These are phyloP conservation scores for Clinocottus analis DNA, from an alignment of 2,113 vertebrate species.

Conservation along the genomic window DNA sequence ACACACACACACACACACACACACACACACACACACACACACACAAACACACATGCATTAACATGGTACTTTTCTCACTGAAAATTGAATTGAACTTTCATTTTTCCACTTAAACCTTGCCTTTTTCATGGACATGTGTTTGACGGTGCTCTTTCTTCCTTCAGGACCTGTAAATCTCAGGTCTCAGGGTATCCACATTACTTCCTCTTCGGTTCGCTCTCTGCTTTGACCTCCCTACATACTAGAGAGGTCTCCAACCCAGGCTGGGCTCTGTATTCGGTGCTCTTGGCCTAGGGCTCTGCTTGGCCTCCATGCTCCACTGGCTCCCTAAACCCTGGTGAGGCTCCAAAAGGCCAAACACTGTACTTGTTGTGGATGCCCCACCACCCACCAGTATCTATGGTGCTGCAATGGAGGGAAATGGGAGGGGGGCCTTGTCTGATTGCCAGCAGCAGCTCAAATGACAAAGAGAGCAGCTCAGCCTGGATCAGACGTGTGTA, in stretches of 20 bases:
- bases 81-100: slow-evolving; percentile 34
- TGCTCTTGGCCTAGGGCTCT: slow-evolving; percentile 77
- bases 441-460: slow-evolving; percentile 81
- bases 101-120: slow-evolving; percentile 32
- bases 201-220: slow-evolving; percentile 67
- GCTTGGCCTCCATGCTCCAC: slow-evolving; percentile 77
- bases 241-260: slow-evolving; percentile 68
- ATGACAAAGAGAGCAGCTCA: slow-evolving; percentile 81
- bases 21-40: too few relatives aligned
- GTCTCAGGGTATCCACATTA: slow-evolving; percentile 64
- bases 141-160: slow-evolving; percentile 64
- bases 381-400: slow-evolving; percentile 73
- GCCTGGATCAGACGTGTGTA: slow-evolving; percentile 77
- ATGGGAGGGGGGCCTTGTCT: slow-evolving; percentile 55
- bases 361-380: slow-evolving; percentile 73
- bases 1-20: not conserved
- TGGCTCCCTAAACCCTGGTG: slow-evolving; percentile 73
- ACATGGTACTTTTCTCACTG: slow-evolving; percentile 21
- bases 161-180: slow-evolving; percentile 68
- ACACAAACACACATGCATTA: slow-evolving; percentile 6
- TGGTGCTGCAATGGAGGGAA: slow-evolving; percentile 40
- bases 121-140: slow-evolving; percentile 43
- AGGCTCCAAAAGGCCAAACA: slow-evolving; percentile 77
- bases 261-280: slow-evolving; percentile 62
- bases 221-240: slow-evolving; percentile 70